phyloP scores from a whole-genome alignment of 2,888 invertebrate species.

The Chloromyia formosa region DNA sequence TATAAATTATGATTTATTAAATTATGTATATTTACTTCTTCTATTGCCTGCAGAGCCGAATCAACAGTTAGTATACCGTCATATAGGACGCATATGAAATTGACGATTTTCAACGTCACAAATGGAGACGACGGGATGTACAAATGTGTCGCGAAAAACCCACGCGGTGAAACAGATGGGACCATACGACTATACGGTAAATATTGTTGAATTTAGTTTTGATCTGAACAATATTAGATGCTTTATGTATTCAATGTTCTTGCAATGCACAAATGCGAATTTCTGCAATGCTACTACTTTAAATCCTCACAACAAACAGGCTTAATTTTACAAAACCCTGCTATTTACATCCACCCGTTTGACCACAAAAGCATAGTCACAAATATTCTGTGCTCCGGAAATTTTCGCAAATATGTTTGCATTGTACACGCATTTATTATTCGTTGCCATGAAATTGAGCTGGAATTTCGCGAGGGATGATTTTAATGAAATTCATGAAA shows the following conservation, averaged over 20 bases:
- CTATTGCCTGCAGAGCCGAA: slow-evolving; percentile 64
- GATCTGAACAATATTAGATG: too few species aligned
- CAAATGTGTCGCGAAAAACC: slow-evolving; percentile 86
- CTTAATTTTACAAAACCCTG: too few species aligned
- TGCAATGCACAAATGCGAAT: too few species aligned
- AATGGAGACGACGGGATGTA: slow-evolving; percentile 86
- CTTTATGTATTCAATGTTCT: too few species aligned
- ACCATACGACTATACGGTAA: slow-evolving; percentile 88
- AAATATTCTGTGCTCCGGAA: background rate
- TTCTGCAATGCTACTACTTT: too few species aligned
- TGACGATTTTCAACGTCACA: slow-evolving; percentile 81
- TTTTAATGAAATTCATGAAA: slow-evolving; percentile 60
- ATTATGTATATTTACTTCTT: background rate
- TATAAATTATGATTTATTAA: too few species aligned
- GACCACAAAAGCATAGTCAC: too few species aligned
- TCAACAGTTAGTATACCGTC: slow-evolving; percentile 74
- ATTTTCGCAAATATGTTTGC: background rate
- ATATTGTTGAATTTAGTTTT: slow-evolving; percentile 61
- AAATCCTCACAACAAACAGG: too few species aligned
- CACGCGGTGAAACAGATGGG: slow-evolving; percentile 89
- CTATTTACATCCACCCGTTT: too few species aligned
- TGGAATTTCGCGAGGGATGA: slow-evolving; percentile 41
- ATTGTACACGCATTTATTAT: background rate
- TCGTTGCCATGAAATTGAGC: slow-evolving; percentile 11
- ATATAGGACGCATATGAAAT: slow-evolving; percentile 88